A percentile compares a stretch with the other conserved stretches of the same genome.
These are phyloP conservation scores for Rhinolophus sinicus DNA, from an alignment of 2,113 vertebrate species.

Conservation along the genomic window DNA sequence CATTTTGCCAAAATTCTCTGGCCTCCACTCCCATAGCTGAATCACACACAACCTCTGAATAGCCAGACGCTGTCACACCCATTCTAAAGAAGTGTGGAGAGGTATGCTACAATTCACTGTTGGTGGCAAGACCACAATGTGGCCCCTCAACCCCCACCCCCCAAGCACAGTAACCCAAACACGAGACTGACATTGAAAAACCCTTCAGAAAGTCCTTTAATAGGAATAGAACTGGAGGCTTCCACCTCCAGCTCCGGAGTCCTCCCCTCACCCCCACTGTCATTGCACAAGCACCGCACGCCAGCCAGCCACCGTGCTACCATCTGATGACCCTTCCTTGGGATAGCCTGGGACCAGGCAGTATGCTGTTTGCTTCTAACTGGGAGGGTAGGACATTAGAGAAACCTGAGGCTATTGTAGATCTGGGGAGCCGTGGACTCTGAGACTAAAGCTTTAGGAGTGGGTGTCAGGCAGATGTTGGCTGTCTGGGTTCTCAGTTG, in stretches of 20 bases:
- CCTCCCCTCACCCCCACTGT: background rate
- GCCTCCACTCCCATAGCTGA: background rate
- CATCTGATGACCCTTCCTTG: background rate
- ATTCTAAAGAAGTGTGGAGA: background rate
- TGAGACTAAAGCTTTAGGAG: background rate
- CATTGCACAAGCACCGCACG: background rate
- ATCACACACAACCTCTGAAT: background rate
- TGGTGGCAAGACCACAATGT: background rate
- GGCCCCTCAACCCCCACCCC: background rate
- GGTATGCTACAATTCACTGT: background rate
- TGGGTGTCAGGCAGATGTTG: background rate
- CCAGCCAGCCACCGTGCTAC: background rate
- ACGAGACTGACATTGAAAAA: background rate
- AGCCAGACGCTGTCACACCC: background rate
- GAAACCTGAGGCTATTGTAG: background rate
- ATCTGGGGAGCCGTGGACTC: background rate
- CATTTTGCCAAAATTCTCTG: background rate
- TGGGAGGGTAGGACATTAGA: background rate
- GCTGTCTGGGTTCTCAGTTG: background rate
- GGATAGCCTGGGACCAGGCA: background rate
- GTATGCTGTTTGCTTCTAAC: background rate
- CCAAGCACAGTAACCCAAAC: background rate
- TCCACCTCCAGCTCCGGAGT: background rate
- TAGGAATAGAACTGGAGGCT: background rate
- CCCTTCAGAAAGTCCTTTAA: conserved; percentile 69